Percentiles rank a stretch among this genome's conserved stretches.
These are phyloP conservation scores for Archips crataeganus DNA, from an alignment of 2,888 invertebrate species.

Conservation along the genomic window DNA sequence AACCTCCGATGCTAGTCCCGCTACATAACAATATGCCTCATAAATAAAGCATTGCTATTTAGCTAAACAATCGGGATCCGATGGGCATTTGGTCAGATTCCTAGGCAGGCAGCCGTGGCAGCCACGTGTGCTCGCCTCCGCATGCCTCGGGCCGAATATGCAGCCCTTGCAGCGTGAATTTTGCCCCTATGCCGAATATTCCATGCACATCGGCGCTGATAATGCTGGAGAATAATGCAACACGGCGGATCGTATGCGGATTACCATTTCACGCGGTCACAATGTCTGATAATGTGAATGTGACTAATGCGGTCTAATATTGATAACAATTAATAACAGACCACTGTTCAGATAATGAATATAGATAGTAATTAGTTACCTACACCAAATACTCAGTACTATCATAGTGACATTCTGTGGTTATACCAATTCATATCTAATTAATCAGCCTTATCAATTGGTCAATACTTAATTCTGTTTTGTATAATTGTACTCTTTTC, in stretches of 20 bases:
- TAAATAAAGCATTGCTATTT: conserved; percentile 82
- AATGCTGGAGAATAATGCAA: conserved; percentile 70
- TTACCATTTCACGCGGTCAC: conserved; percentile 51
- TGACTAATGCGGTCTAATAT: conserved; percentile 51
- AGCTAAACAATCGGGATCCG: conserved; percentile 77
- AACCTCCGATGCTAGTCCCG: conserved; percentile 57
- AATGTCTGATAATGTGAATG: conserved; percentile 45
- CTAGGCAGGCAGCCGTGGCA: conserved; percentile 74
- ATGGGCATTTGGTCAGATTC: conserved; percentile 85
- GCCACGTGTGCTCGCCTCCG: conserved; percentile 80
- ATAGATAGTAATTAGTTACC: conserved; percentile 33
- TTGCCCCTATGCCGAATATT: conserved; percentile 81
- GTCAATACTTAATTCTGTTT: conserved; percentile 8
- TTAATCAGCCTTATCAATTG: conserved; percentile 49
- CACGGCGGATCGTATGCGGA: conserved; percentile 60
- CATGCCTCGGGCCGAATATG: conserved; percentile 80
- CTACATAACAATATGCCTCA: conserved; percentile 62
- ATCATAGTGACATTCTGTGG: conserved; percentile 60
- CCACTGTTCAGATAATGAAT: conserved; percentile 22
- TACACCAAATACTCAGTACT: conserved; percentile 43
- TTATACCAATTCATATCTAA: conserved; percentile 53
- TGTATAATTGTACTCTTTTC: conserved; percentile 10
- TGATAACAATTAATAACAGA: conserved; percentile 51
- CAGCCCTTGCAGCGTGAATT: conserved; percentile 76
- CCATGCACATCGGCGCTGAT: conserved; percentile 74